Conservation (phyloP, 1,140 invertebrate species). For the Triops cancriformis region DNA sequence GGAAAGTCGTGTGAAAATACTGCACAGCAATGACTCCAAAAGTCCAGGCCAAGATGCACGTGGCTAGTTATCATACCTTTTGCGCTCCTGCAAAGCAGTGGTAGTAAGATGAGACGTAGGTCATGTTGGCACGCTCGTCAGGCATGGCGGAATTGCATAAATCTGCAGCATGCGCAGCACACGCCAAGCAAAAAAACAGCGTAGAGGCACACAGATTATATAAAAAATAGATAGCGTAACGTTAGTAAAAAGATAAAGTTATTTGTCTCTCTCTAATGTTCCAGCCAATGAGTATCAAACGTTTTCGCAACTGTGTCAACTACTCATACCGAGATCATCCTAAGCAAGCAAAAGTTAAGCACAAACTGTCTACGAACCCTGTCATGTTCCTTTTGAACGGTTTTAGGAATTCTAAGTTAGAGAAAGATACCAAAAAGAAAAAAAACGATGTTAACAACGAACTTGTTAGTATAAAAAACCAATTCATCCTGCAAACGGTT, state of each 20-base stretch:
- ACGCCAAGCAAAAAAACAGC: conserved; percentile 30
- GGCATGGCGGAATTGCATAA: conserved; percentile 96
- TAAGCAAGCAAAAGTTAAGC: background rate
- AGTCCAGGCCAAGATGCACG: conserved; percentile 4
- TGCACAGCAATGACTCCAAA: background rate
- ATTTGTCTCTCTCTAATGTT: background rate
- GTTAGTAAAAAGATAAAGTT: background rate
- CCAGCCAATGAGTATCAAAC: background rate
- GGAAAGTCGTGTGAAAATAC: background rate
- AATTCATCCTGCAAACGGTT: background rate
- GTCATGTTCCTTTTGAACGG: background rate
- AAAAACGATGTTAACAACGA: background rate
- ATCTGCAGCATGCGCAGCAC: conserved; percentile 54
- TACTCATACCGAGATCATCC: background rate
- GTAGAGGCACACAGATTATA: conserved; percentile 15
- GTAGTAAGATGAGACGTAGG: conserved; percentile 99
- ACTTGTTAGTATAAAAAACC: background rate
- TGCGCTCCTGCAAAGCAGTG: conserved; percentile 99
- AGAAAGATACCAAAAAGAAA: background rate
- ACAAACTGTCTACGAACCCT: background rate
- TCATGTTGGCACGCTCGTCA: conserved; percentile 98
- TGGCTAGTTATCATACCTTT: conserved; percentile 64
- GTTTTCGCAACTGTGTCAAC: background rate
- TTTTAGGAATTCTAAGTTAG: background rate
- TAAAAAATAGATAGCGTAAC: conserved; percentile 12